Percentiles rank a stretch among this genome's conserved stretches.
These are phyloP conservation scores for Aphidius ervi DNA, from an alignment of 1,140 invertebrate genomes.

Conservation along the genomic window DNA sequence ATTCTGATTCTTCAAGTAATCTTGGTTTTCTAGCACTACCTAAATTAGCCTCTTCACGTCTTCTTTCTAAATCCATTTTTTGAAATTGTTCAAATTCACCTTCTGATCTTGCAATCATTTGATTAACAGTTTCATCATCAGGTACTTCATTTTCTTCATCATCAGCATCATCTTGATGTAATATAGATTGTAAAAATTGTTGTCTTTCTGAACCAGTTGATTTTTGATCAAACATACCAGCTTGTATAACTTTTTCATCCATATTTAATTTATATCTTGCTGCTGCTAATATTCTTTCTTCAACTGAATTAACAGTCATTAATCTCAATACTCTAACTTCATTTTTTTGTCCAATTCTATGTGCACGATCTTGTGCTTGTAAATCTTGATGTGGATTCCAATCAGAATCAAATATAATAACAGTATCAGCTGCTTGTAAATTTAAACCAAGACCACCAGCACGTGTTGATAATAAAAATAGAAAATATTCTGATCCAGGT, in stretches of 20 bases:
- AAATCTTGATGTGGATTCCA: constrained; percentile 99
- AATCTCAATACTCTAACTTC: constrained; percentile 95
- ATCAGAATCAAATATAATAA: constrained; percentile 98
- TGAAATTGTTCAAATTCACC: constrained; percentile 94
- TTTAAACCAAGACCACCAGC: constrained; percentile 97
- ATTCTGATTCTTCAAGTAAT: constrained; percentile 87
- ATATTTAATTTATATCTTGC: constrained; percentile 92
- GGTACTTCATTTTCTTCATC: constrained; percentile 98
- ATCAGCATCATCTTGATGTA: constrained; percentile 89
- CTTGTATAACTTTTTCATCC: constrained; percentile 99
- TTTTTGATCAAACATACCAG: constrained; percentile 99
- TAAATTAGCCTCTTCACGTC: constrained; percentile 74
- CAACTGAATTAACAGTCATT: constrained; percentile 98
- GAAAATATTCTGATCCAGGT: constrained; percentile 84
- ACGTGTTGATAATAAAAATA: constrained; percentile 93
- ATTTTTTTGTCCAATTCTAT: constrained; percentile 97
- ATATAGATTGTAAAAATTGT: constrained; percentile 90
- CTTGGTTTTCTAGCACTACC: constrained; percentile 73
- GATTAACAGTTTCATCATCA: constrained; percentile 97
- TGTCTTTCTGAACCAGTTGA: constrained; percentile 92
- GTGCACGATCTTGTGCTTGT: constrained; percentile 97
- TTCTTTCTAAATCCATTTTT: constrained; percentile 87
- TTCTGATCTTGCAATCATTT: constrained; percentile 94
- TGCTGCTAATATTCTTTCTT: constrained; percentile 95
- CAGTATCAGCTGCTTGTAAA: constrained; percentile 96